Evolutionary conservation across 2,797 vertebrate species (phyloP), one percentile per base, ranked within the genome.

Genomic region (Etheostoma perlongum): DNA sequence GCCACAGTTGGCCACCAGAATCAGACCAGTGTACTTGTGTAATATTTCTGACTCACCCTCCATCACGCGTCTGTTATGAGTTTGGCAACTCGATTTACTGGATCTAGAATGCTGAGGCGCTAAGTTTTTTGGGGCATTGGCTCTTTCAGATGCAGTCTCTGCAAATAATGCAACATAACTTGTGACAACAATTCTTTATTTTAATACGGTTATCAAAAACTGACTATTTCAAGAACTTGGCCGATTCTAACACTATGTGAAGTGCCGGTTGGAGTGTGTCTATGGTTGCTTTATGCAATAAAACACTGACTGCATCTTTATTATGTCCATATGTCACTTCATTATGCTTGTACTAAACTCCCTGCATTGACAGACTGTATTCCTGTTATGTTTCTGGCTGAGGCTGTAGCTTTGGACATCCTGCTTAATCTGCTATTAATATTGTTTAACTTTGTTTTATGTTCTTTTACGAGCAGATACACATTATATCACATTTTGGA

Each of bases 131-230:
- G 44, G 40, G 30, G 11, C 40, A 40, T 15, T 2, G 19, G 19
- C 33, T 64, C 40, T 59, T 53, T 62, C 55, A 71, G 19, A 49
- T 49, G 67, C 54, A 42, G n/a, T 67, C 75, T 48, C 46, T 72
- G 42, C 64, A 70, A 75, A 78, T 46, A 67, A 49, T 54, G 16
- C 53, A 16, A 67, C 46, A 77, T 52, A 46, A 67, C 10, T 51
- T 27, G 44, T 49, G 18, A 57, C 40, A 54, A 71, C 30, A 40
- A 40, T 40, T 76, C 42, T 30, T 72, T 19, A 47, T 47, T 73
- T 68, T 36, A 68, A 46, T 61, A 3, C 69, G 60, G 67, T 78
- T 36, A 76, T 69, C 47, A 63, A 55, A 73, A 51, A 68, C 25
- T 15, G 47, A 64, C 25, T 46, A n/a, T 81, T 62, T 72, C 18